Evolutionary conservation across 2,888 invertebrate genomes (phyloP), one percentile per base, ranked within the genome.

Genomic region (Drosophila antonietae): DNA sequence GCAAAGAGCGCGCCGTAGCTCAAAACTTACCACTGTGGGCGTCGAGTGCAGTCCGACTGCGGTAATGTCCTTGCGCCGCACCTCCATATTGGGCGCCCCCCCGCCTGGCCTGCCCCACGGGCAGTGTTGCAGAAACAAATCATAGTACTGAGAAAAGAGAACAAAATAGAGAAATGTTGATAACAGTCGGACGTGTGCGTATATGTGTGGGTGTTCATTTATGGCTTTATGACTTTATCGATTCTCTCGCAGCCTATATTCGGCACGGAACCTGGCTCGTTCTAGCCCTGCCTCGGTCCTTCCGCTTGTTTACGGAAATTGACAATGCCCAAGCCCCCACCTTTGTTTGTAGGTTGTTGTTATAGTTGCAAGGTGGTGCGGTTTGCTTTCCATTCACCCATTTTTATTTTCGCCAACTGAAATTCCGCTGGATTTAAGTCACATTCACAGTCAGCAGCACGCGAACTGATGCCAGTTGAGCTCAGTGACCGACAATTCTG

Each of bases 61-160:
- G 52, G 95, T 94, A 35, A 96, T 94, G 88, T 96, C 95, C 83
- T 95, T 94, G 88, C 95, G 95, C 23, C 96, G 94, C 39, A 95
- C 92, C 68, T 95, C 94, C 14, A 94, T 83, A 87, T 95, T 95
- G 52, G 96, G 96, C 23, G 96, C 96, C 33, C 96, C 96, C 55
- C 96, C 95, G 3, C 96, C 96, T 12, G 95, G 96, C 68, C 95
- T 94, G 6, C 96, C 96, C 96, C 96, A 97, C 9, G 97, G 97
- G 93, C 95, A 95, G 91, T 96, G 96, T 76, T 94, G 95, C 69
- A 95, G 94, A 93, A 96, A 94, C 93, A 96, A 95, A 86, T 95
- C 94, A 64, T 95, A 95, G 75, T 95, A 93, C 93, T 93, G 80
- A n/a, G 60, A 73, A 18, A 33, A 46, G 15, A 37, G 2, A 0